These are phyloP conservation scores for Chlamydotis undulata DNA, from an alignment of 2,113 vertebrate genomes.

Conservation along the genomic window DNA sequence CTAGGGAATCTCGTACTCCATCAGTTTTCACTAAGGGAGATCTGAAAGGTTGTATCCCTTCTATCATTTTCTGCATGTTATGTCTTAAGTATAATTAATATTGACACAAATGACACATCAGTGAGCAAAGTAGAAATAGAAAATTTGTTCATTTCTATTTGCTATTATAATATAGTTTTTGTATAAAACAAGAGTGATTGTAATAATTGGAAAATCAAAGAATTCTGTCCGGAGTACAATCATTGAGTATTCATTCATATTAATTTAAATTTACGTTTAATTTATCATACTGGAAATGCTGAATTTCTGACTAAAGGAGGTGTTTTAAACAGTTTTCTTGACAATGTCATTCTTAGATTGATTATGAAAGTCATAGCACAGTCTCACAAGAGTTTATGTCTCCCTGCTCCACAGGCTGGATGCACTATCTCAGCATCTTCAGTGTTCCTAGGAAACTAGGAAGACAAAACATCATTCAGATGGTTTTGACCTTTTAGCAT, in stretches of 20 bases:
- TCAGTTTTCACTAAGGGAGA: background rate
- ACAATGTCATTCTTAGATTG: background rate
- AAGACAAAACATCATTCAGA: background rate
- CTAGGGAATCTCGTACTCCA: background rate
- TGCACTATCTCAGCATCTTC: background rate
- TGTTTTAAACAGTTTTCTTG: background rate
- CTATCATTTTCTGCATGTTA: background rate
- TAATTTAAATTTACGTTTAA: background rate
- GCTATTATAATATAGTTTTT: background rate
- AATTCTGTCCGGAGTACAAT: background rate
- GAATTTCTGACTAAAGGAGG: background rate
- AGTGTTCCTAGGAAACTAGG: background rate
- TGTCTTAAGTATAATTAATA: background rate
- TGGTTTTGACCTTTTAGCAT: background rate
- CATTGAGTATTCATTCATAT: background rate
- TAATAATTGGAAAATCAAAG: background rate
- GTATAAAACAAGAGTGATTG: background rate
- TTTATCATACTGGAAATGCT: background rate
- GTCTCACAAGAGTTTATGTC: background rate
- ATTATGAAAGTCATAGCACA: accelerated
- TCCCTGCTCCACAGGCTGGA: accelerated
- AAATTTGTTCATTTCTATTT: background rate
- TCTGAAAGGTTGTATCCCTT: background rate
- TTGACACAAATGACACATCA: background rate
- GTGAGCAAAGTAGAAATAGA: background rate